Evolutionary conservation across 2,888 invertebrate genomes (phyloP).

Genomic region (Caenorhabditis angaria): DNA sequence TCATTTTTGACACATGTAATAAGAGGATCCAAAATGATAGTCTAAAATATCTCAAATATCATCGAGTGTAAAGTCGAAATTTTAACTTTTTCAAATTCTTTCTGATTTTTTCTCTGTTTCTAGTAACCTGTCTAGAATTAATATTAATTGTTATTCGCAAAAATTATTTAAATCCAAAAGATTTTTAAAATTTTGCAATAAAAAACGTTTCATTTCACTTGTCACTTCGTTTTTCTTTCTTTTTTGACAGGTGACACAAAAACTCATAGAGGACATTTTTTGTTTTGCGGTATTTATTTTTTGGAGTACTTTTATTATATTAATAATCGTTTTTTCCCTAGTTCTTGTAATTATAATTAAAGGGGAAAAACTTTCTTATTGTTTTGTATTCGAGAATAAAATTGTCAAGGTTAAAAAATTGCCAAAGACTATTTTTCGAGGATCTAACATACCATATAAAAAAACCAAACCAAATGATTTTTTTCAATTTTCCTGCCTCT

Average conservation of each 20-base stretch:
- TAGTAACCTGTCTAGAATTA: too few relatives aligned
- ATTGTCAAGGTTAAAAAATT: not conserved
- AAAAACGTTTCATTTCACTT: not conserved
- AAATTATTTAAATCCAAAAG: not conserved
- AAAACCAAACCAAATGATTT: too few relatives aligned
- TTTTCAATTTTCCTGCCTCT: not conserved
- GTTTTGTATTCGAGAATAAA: not conserved
- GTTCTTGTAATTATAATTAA: not conserved
- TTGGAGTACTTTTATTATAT: not conserved
- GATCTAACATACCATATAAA: too few relatives aligned
- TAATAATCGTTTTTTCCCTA: constrained; percentile 4
- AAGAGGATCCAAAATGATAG: not conserved
- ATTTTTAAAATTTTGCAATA: not conserved
- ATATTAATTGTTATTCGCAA: not conserved
- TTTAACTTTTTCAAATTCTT: constrained; percentile 15
- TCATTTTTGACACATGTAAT: not conserved
- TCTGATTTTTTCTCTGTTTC: not conserved
- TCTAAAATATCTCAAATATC: not conserved
- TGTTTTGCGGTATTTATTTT: not conserved
- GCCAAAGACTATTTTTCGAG: too few relatives aligned
- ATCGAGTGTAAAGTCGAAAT: not conserved
- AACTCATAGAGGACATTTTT: constrained; percentile 4
- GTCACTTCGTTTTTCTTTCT: constrained; percentile 36
- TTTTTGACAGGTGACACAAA: constrained; percentile 42
- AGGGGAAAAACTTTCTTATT: not conserved